These are phyloP conservation scores for Prunella strophiata DNA, from an alignment of 2,797 vertebrate species.

Conservation along the genomic window DNA sequence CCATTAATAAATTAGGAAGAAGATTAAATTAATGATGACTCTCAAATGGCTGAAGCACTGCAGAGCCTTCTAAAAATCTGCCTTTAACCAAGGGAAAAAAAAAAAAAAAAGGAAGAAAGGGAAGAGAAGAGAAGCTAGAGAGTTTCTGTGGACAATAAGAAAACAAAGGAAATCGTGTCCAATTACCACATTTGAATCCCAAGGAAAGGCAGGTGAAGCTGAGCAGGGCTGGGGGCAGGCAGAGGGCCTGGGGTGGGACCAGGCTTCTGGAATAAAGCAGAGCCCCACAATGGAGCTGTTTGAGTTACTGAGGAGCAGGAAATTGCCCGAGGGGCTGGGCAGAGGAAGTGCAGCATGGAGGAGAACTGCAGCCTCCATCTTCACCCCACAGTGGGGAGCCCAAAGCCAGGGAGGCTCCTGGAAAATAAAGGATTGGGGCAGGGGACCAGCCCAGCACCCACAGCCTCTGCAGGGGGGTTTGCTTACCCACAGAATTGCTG, in stretches of 20 bases:
- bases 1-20: conserved; percentile 69
- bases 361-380: neutral
- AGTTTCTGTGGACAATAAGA: neutral
- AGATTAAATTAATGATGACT: conserved; percentile 69
- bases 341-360: neutral
- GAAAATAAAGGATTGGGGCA: neutral
- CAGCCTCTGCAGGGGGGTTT: accelerated
- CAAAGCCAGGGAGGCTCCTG: neutral
- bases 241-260: neutral
- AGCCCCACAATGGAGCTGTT: neutral
- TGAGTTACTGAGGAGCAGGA: conserved; percentile 42
- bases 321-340: conserved; percentile 18
- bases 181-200: neutral
- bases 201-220: neutral
- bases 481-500: neutral
- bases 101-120: neutral
- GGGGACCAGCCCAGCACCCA: accelerated
- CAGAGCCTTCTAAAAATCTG: conserved; percentile 28
- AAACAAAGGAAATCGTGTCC: conserved; percentile 27
- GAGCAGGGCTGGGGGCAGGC: neutral
- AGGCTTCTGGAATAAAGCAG: conserved; percentile 4
- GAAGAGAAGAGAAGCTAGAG: neutral
- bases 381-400: neutral
- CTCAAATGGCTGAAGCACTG: conserved; percentile 45
- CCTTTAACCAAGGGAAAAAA: neutral